A percentile compares a stretch with the other conserved stretches of the same genome.
These are phyloP conservation scores for Temnothorax ravouxi DNA, from an alignment of 2,888 invertebrate genomes.

Conservation along the genomic window DNA sequence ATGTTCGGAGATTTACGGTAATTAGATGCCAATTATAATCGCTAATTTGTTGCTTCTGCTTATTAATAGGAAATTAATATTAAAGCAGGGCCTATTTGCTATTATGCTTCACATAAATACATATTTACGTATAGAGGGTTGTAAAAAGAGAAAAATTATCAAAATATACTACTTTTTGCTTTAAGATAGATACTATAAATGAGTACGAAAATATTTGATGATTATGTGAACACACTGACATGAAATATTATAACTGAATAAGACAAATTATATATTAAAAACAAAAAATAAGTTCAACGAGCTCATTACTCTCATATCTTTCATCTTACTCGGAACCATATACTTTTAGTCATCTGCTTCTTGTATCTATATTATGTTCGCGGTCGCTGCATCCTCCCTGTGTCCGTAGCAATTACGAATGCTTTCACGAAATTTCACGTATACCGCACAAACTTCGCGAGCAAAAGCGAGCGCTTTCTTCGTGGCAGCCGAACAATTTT, in stretches of 20 bases:
- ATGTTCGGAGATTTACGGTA: neutral
- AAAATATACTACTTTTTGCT: neutral
- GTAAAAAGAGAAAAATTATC: neutral
- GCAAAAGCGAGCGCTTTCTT: constrained; percentile 46
- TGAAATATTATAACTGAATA: neutral
- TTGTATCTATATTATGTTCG: neutral
- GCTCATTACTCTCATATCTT: neutral
- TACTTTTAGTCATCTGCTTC: neutral
- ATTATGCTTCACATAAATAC: neutral
- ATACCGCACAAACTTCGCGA: constrained; percentile 1
- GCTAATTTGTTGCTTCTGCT: neutral
- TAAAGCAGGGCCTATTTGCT: neutral
- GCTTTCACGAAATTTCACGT: constrained; percentile 31
- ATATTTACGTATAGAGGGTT: neutral
- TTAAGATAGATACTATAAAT: neutral
- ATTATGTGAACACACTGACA: neutral
- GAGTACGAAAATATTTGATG: neutral
- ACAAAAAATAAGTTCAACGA: neutral
- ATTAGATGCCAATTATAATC: constrained; percentile 16
- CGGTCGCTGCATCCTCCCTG: neutral
- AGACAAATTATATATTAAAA: neutral
- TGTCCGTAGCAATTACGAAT: constrained; percentile 37
- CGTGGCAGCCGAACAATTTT: constrained; percentile 55
- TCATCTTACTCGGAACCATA: neutral
- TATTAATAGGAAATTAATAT: constrained; percentile 3